Conservation (phyloP, 2,113 vertebrate species). For the Colistium nudipinnis region DNA sequence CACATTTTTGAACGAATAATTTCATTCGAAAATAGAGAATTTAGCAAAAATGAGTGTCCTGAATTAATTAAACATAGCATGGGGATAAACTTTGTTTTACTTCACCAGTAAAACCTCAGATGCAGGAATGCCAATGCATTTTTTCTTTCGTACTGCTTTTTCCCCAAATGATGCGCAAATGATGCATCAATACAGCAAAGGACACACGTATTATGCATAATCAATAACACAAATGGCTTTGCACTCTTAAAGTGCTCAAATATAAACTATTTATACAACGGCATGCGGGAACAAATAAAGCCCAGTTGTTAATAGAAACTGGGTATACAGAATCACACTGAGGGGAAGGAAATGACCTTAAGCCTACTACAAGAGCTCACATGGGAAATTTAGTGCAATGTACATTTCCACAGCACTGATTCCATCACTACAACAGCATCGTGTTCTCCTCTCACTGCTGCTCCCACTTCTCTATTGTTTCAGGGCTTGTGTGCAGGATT, state of each 20-base stretch:
- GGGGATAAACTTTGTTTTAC: too few species aligned
- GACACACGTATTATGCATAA: not conserved
- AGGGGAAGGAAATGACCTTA: not conserved
- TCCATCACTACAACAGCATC: not conserved
- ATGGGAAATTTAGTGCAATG: constrained; percentile 15
- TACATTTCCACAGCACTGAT: constrained; percentile 3
- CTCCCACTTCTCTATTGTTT: not conserved
- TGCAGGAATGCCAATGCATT: too few species aligned
- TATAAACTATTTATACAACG: not conserved
- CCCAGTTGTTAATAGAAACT: not conserved
- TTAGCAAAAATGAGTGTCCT: too few species aligned
- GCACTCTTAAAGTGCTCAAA: too few species aligned
- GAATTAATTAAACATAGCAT: too few species aligned
- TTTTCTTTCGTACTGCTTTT: too few species aligned
- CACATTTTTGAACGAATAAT: too few species aligned
- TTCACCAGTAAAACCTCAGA: too few species aligned
- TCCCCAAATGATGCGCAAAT: not conserved
- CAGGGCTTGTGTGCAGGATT: not conserved
- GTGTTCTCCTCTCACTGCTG: not conserved
- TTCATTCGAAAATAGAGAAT: too few species aligned
- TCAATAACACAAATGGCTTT: not conserved
- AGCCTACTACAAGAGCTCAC: not conserved
- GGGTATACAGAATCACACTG: not conserved
- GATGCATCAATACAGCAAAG: not conserved
- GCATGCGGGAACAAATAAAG: not conserved